These are phyloP conservation scores for Microplitis manilae DNA, from an alignment of 2,888 invertebrate genomes.

Conservation along the genomic window DNA sequence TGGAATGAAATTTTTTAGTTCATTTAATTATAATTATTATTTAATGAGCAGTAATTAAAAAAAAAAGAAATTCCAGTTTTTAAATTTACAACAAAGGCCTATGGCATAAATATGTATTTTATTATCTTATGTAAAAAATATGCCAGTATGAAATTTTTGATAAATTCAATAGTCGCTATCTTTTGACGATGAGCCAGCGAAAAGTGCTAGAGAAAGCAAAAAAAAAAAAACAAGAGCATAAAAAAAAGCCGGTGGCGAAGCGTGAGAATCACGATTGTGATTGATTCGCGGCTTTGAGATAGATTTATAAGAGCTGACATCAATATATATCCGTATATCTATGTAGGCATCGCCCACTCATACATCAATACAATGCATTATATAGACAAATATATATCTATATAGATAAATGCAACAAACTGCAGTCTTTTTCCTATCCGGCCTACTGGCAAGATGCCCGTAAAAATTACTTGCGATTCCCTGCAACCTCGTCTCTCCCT, in stretches of 20 bases:
- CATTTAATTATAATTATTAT: background rate
- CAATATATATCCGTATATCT: slow-evolving; percentile 1
- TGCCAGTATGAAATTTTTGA: background rate
- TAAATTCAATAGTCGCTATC: background rate
- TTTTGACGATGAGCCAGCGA: background rate
- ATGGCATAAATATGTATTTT: background rate
- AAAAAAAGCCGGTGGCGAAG: slow-evolving; percentile 1
- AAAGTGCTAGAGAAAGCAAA: background rate
- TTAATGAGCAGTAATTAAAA: background rate
- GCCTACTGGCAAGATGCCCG: slow-evolving; percentile 39
- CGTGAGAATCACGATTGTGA: slow-evolving; percentile 20
- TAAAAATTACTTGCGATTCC: slow-evolving; percentile 18
- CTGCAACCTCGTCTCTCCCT: background rate
- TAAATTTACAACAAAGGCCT: background rate
- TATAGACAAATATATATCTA: slow-evolving; percentile 21
- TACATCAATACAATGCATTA: background rate
- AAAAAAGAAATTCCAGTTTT: background rate
- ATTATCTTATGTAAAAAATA: background rate
- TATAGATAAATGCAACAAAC: slow-evolving; percentile 24
- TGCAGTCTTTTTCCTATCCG: slow-evolving; percentile 32
- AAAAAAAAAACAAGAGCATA: background rate
- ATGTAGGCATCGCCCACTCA: background rate
- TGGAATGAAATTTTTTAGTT: background rate
- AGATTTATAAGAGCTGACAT: background rate
- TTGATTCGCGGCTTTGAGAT: background rate